These are phyloP conservation scores for Chymomyza costata DNA, from an alignment of 1,140 invertebrate genomes.

Conservation along the genomic window DNA sequence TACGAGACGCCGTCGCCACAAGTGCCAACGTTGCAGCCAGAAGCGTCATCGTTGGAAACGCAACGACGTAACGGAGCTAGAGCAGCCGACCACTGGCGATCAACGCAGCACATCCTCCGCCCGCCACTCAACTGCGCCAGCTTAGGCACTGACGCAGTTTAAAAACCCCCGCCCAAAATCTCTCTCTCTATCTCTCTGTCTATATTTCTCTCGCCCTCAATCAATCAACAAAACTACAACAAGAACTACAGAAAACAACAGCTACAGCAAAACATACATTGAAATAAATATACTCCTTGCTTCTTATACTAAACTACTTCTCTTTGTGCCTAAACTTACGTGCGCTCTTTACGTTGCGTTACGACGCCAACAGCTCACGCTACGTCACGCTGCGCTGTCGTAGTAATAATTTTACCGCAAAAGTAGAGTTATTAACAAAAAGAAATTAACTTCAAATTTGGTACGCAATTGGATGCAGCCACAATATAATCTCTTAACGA, in stretches of 20 bases:
- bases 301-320: conserved; percentile 62
- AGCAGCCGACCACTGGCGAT: conserved; percentile 63
- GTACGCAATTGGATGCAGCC: conserved; percentile 33
- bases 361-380: too few relatives aligned
- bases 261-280: conserved; percentile 13
- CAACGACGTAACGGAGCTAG: conserved; percentile 68
- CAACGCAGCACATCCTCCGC: conserved; percentile 69
- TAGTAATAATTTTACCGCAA: conserved; percentile 19
- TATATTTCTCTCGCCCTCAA: too few relatives aligned
- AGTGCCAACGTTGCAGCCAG: conserved; percentile 28
- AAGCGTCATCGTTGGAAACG: conserved; percentile 54
- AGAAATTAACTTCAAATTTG: too few relatives aligned
- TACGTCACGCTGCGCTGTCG: conserved; percentile 35
- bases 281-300: conserved; percentile 40
- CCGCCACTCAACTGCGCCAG: conserved; percentile 67
- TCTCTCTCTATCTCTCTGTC: too few relatives aligned
- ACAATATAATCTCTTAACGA: conserved; percentile 24
- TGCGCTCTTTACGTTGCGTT: conserved; percentile 50
- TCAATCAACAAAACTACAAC: conserved; percentile 32
- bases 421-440: conserved; percentile 14
- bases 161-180: too few relatives aligned
- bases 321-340: conserved; percentile 67
- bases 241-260: conserved; percentile 40
- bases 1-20: conserved; percentile 15
- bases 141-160: conserved; percentile 51